Evolutionary conservation across 2,113 vertebrate species (phyloP), one percentile per base, ranked within the genome.

Genomic region (Macquaria australasica): DNA sequence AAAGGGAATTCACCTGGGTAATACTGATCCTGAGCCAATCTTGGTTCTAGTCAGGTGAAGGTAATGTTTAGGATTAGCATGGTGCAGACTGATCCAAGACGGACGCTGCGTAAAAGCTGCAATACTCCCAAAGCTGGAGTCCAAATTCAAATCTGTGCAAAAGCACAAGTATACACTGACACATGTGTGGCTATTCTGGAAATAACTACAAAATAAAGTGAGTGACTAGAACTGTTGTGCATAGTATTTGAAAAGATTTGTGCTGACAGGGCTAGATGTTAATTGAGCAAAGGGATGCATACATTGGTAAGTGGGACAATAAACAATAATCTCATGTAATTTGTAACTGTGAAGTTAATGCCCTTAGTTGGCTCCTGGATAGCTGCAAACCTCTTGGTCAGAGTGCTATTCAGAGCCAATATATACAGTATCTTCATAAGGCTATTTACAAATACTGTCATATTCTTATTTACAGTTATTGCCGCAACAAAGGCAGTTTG

Each of bases 21-120:
- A 81, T 74, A 88, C 82, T 81, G 84, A 90, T 91, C 93, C 93
- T 94, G 93, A 94, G 92, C 91, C 93, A 90, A 70, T 82, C 81
- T 48, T 85, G 86, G 84, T 91, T 91, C 84, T 91, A 90, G 88
- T 87, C 87, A 70, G 78, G 78, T 77, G 88, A 91, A 21, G 25
- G 77, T 82, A 68, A 90, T 85, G 86, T 86, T 85, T 41, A 66
- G 56, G 73, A 76, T 58, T 53, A 70, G 79, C n/a, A 34, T 43
- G 70, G 77, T 67, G 68, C 77, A 66, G 69, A 86, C 69, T 56
- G 81, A 82, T 79, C 59, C 70, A 73, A 82, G 77, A 89, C 66
- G 66, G 59, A 59, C 58, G 28, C 39, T 68, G 7, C 31, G 51
- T 50, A 74, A 71, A 71, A 66, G 43, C 60, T 48, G 9, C 50